Percentiles rank a stretch among this genome's conserved stretches.
These are phyloP conservation scores for Gymnoscelis rufifasciata DNA, from an alignment of 2,888 invertebrate genomes.

Conservation along the genomic window DNA sequence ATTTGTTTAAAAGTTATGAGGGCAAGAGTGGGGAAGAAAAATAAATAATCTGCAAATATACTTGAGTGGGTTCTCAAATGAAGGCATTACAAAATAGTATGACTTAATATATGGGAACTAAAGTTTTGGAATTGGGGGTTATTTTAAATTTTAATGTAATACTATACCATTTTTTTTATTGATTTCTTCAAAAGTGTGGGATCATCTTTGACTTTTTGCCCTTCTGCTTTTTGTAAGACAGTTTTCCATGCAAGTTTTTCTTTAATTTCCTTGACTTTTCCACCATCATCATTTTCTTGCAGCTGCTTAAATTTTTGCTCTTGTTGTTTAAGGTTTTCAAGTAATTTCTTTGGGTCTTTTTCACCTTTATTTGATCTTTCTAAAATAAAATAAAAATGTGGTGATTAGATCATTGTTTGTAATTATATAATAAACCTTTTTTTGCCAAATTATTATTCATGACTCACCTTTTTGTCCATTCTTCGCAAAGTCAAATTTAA, in stretches of 20 bases:
- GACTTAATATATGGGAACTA: too few relatives aligned
- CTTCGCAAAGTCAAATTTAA: conserved; percentile 93
- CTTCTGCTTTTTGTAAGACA: conserved; percentile 91
- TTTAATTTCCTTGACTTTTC: conserved; percentile 86
- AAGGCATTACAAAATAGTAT: too few relatives aligned
- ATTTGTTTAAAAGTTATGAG: too few relatives aligned
- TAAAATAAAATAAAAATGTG: too few relatives aligned
- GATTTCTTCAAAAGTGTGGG: conserved; percentile 90
- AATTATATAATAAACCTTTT: not conserved
- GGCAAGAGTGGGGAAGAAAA: too few relatives aligned
- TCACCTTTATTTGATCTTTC: conserved; percentile 62
- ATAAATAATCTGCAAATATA: too few relatives aligned
- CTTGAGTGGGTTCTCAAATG: too few relatives aligned
- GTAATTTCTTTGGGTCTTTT: conserved; percentile 87
- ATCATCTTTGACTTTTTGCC: conserved; percentile 95
- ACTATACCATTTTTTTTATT: conserved; percentile 82
- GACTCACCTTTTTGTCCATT: conserved; percentile 80
- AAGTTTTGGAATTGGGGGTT: too few relatives aligned
- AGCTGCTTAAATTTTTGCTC: conserved; percentile 86
- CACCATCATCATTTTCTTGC: conserved; percentile 83
- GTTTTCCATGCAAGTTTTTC: conserved; percentile 92
- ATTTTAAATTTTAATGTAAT: too few relatives aligned
- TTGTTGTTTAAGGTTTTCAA: conserved; percentile 88
- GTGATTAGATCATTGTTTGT: not conserved
- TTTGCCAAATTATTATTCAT: too few relatives aligned